Conservation (phyloP, 37 sponge, comb jelly and placozoan genomes). For the Halisarca cf. caerulea region DNA sequence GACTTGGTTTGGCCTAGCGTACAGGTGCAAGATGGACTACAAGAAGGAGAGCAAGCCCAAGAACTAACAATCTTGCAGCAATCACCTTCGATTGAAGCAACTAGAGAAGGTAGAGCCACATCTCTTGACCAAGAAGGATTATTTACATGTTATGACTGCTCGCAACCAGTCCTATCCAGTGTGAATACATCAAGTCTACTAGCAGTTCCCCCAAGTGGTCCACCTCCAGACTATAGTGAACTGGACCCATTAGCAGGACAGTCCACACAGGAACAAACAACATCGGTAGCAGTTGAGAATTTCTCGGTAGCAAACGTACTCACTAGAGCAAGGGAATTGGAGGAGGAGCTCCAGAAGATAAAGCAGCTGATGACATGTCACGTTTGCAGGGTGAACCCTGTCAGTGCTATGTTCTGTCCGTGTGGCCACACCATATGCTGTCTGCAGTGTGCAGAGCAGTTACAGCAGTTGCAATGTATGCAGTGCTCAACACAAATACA, state of each 20-base stretch:
- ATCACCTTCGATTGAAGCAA: not conserved
- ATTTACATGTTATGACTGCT: too few species aligned
- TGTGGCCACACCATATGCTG: conserved; percentile 88
- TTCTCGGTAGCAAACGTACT: conserved; percentile 26
- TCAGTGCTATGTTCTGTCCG: conserved; percentile 81
- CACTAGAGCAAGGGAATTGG: conserved; percentile 54
- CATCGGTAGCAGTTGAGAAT: not conserved
- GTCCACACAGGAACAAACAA: not conserved
- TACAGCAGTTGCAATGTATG: conserved; percentile 37
- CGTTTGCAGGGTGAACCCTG: conserved; percentile 63
- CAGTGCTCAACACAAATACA: conserved; percentile 48
- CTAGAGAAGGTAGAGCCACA: not conserved
- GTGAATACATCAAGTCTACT: not conserved
- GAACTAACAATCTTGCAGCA: not conserved
- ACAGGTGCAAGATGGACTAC: conserved; percentile 27
- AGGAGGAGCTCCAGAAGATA: conserved; percentile 67
- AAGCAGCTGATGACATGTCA: conserved; percentile 75
- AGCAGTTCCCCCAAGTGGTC: not conserved
- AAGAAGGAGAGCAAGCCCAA: too few species aligned
- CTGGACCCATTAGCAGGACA: conserved; percentile 32
- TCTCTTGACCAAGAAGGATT: not conserved
- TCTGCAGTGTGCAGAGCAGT: conserved; percentile 50
- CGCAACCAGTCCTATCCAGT: not conserved
- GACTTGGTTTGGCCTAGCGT: conserved; percentile 61
- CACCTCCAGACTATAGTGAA: conserved; percentile 72